These are phyloP conservation scores for Octopus bimaculoides DNA, from an alignment of 1,140 invertebrate genomes.

Conservation along the genomic window DNA sequence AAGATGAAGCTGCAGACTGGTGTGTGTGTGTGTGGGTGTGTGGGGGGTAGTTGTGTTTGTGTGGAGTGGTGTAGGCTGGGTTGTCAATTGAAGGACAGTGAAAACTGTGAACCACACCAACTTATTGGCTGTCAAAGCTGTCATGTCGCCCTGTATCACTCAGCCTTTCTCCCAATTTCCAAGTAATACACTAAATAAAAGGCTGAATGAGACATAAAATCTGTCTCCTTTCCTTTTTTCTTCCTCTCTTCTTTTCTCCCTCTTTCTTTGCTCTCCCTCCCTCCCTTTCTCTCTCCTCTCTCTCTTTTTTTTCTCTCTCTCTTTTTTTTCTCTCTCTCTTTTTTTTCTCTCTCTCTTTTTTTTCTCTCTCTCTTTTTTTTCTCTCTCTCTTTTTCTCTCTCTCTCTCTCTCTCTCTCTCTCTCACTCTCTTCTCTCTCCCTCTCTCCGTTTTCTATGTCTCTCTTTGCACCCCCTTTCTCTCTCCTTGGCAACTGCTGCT, in stretches of 20 bases:
- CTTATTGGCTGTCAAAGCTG: too few relatives aligned
- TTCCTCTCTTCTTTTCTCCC: conserved; percentile 16
- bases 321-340: background rate
- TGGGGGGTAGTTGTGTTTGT: too few relatives aligned
- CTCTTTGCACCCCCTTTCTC: background rate
- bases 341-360: conserved; percentile 12
- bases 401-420: conserved; percentile 13
- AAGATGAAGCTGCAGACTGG: too few relatives aligned
- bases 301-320: conserved; percentile 13
- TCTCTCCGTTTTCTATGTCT: background rate
- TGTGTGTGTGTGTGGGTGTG: too few relatives aligned
- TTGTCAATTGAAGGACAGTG: too few relatives aligned
- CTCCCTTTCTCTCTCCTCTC: conserved; percentile 16
- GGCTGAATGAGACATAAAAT: too few relatives aligned
- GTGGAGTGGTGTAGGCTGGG: too few relatives aligned
- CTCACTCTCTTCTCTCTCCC: background rate
- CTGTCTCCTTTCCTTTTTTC: conserved; percentile 12
- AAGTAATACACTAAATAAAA: too few relatives aligned
- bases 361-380: conserved; percentile 10
- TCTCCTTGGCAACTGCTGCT: background rate
- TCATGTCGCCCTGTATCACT: too few relatives aligned
- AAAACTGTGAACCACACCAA: too few relatives aligned
- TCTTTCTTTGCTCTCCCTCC: conserved; percentile 19
- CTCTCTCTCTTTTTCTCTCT: conserved; percentile 13
- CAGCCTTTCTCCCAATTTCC: too few relatives aligned